These are phyloP conservation scores for Silurus meridionalis DNA, from an alignment of 2,113 vertebrate genomes.

Conservation along the genomic window DNA sequence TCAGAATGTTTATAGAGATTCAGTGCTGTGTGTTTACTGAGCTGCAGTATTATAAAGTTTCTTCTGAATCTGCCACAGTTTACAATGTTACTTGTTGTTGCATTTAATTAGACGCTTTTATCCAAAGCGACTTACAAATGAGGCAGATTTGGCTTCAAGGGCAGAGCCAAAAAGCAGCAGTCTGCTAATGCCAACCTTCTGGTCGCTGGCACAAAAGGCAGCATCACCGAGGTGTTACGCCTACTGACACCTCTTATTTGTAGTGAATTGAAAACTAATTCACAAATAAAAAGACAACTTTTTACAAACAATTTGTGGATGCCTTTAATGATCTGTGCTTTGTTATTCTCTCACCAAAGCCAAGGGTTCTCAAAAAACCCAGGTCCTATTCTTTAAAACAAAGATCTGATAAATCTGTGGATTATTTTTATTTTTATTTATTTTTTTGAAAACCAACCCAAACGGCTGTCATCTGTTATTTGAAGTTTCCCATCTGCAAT, in stretches of 20 bases:
- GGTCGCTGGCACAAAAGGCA: neutral
- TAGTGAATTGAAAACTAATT: constrained; percentile 46
- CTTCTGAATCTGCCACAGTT: constrained; percentile 8
- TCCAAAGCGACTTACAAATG: neutral
- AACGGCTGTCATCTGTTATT: neutral
- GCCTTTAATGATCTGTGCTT: neutral
- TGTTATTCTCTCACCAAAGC: too few relatives aligned
- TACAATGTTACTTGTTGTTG: neutral
- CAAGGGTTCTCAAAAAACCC: neutral
- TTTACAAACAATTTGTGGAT: neutral
- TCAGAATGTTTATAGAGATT: neutral
- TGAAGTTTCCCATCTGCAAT: neutral
- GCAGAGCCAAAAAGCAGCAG: neutral
- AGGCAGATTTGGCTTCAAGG: neutral
- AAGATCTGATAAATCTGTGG: neutral
- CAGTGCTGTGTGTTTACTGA: neutral
- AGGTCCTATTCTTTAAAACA: neutral
- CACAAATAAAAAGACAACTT: constrained; percentile 41
- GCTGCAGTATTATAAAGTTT: constrained; percentile 34
- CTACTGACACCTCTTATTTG: constrained; percentile 4
- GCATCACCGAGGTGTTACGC: neutral
- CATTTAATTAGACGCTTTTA: neutral
- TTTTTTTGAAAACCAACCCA: neutral
- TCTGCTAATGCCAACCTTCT: neutral
- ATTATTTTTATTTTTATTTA: neutral